Evolutionary conservation across 2,797 vertebrate species (phyloP).

Genomic region (Parauchenoglanis ngamensis): DNA sequence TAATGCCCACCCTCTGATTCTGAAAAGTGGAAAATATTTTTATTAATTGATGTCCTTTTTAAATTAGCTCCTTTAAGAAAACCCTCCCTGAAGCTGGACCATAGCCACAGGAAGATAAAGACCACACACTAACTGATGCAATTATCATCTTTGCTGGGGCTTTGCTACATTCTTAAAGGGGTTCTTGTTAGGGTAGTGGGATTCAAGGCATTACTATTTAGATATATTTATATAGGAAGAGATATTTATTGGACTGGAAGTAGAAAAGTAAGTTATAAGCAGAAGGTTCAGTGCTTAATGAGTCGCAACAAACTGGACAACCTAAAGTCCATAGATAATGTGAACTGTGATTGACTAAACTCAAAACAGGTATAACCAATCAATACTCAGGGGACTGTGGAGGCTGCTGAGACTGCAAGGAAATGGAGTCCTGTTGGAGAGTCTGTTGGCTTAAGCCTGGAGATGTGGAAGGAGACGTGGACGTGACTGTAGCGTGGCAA

Average conservation of each 20-base stretch:
- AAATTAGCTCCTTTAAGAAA: slow-evolving; percentile 51
- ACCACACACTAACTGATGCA: slow-evolving; percentile 41
- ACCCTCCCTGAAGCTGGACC: slow-evolving; percentile 40
- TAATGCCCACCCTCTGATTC: slow-evolving; percentile 50
- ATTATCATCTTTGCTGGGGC: slow-evolving; percentile 39
- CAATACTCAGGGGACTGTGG: too few species aligned
- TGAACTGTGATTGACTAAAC: too few species aligned
- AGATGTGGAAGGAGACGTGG: too few species aligned
- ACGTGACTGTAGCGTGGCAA: too few species aligned
- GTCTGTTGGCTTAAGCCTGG: too few species aligned
- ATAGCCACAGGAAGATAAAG: slow-evolving; percentile 36
- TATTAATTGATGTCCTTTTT: slow-evolving; percentile 47
- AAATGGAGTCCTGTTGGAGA: too few species aligned
- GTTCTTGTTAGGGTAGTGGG: neutral
- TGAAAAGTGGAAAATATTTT: slow-evolving; percentile 37
- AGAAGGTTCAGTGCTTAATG: neutral
- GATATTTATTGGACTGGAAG: neutral
- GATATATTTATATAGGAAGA: slow-evolving; percentile 5
- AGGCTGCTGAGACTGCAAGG: too few species aligned
- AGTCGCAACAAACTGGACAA: too few species aligned
- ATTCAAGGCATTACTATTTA: neutral
- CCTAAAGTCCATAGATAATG: too few species aligned
- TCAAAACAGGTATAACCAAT: too few species aligned
- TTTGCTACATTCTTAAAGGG: slow-evolving; percentile 19
- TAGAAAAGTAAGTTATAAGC: neutral